Base-by-base conservation (phyloP, 2,888 invertebrate species). In the Caenorhabditis virilis region DNA sequence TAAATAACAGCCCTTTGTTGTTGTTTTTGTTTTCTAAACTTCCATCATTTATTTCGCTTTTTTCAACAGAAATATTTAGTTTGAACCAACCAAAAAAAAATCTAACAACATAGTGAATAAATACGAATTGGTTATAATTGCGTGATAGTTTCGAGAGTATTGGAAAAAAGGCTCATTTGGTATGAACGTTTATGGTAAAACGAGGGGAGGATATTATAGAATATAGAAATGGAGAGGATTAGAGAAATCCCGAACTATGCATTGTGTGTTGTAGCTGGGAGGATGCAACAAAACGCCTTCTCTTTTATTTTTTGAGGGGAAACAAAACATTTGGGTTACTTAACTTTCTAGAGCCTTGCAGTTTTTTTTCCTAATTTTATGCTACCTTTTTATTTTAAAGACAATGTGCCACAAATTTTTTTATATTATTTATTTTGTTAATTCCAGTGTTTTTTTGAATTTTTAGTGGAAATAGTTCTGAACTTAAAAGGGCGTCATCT, bases 291-390 rank as follows among this genome's bases (percentile, higher is more conserved):
- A 54, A 49, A 60, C 54, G 45, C 60, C 54, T 50, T 54, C n/a
- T n/a, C n/a, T n/a, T n/a, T n/a, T n/a, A n/a, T n/a, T n/a, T n/a
- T n/a, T n/a, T n/a, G n/a, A n/a, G n/a, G n/a, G n/a, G n/a, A n/a
- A n/a, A n/a, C n/a, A n/a, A n/a, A n/a, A n/a, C n/a, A n/a, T n/a
- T n/a, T n/a, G n/a, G n/a, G n/a, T 30, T 13, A 30, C 49, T 33
- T 41, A 43, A 45, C 49, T 60, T 60, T 52, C 49, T 60, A 49
- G 46, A 60, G 52, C 54, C 54, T 33, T 52, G 54, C 60, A n/a
- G n/a, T n/a, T n/a, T 49, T 60, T 45, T 60, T 46, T 45, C 47
- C 38, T 36, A 15, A 13, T n/a, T 36, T n/a, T n/a, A 15, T 36
- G 9, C 36, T 36, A 5, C n/a, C n/a, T 15, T 30, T 30, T 30